phyloP scores from a whole-genome alignment of 35 echinoderm and acorn worm species.

The Hemicentrotus pulcherrimus region DNA sequence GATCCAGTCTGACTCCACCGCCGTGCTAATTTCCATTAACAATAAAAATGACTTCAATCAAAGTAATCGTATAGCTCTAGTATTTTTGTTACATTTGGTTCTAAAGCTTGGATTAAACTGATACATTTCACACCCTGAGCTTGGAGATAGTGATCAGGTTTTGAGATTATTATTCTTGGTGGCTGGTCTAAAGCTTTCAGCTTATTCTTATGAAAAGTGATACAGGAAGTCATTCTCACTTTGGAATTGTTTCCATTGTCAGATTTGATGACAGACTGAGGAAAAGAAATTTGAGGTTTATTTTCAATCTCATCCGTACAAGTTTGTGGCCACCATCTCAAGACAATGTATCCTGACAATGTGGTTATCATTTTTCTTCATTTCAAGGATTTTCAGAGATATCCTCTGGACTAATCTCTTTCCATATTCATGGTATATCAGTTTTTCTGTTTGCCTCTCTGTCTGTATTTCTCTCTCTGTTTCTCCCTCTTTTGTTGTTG shows the following conservation, averaged over 20 bases:
- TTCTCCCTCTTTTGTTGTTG: too few relatives aligned
- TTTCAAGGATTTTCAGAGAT: background rate
- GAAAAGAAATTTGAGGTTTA: background rate
- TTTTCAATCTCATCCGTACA: background rate
- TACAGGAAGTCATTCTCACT: background rate
- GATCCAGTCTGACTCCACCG: background rate
- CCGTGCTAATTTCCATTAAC: background rate
- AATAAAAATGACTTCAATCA: background rate
- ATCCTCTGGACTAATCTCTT: background rate
- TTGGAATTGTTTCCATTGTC: background rate
- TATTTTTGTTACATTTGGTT: background rate
- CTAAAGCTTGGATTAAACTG: background rate
- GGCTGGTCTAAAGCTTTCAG: background rate
- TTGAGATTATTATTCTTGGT: slow-evolving; percentile 8
- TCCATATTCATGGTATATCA: background rate
- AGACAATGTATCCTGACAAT: background rate
- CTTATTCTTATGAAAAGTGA: background rate
- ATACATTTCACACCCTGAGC: background rate
- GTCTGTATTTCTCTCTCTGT: background rate
- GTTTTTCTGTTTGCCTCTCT: background rate
- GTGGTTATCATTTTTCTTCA: background rate
- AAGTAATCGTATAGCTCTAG: background rate
- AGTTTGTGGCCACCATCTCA: background rate
- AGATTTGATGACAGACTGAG: background rate
- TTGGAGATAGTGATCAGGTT: background rate